Percentiles rank a stretch among this genome's conserved stretches.
phyloP scores from a whole-genome alignment of 2,797 vertebrate genomes.

The Ptychadena robeensis region DNA sequence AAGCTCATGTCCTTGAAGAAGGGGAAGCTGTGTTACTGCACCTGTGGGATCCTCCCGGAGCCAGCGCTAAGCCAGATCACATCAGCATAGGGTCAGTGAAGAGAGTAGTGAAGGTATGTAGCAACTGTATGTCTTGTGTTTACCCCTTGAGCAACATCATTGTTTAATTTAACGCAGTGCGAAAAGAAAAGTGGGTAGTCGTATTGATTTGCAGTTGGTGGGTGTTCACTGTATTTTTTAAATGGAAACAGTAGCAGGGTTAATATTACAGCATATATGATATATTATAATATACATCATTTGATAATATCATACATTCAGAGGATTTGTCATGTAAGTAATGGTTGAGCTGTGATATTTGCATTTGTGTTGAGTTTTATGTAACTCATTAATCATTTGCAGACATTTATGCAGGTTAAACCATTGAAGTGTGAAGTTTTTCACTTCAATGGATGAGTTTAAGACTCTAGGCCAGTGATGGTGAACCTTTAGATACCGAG shows the following conservation, averaged over 20 bases:
- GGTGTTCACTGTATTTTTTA: background rate
- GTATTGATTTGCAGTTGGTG: background rate
- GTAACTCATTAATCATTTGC: no score
- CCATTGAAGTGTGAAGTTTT: no score
- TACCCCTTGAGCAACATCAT: background rate
- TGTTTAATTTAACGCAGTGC: background rate
- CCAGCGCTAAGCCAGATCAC: slow-evolving; percentile 65
- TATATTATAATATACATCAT: background rate
- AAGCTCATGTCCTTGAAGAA: slow-evolving; percentile 81
- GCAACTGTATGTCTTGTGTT: background rate
- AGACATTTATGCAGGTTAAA: no score
- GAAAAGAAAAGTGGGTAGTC: background rate
- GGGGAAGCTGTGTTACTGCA: slow-evolving; percentile 77
- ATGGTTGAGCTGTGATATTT: no score
- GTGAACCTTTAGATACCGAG: no score
- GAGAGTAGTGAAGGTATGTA: slow-evolving; percentile 79
- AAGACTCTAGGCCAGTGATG: no score
- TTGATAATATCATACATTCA: background rate
- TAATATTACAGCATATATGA: background rate
- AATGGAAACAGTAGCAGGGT: background rate
- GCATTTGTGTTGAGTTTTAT: no score
- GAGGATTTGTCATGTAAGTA: no score
- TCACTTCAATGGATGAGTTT: no score
- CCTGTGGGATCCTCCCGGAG: slow-evolving; percentile 70
- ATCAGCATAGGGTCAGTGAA: slow-evolving; percentile 80